phyloP scores from a whole-genome alignment of 2,113 vertebrate species.

The Psilopogon haemacephalus region DNA sequence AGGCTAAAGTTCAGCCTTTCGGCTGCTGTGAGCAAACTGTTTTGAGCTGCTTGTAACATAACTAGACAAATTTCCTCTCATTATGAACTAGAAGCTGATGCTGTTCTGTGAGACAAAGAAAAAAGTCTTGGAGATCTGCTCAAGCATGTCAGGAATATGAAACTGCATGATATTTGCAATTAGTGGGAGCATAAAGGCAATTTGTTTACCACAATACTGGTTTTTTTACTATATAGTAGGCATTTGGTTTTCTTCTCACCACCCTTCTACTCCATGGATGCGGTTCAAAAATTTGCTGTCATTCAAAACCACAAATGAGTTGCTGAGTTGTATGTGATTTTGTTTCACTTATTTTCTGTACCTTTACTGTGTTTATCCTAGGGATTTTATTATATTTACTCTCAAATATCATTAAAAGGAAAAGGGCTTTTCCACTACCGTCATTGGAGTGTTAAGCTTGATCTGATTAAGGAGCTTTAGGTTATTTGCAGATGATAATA shows the following conservation, averaged over 20 bases:
- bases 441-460: background rate
- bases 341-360: background rate
- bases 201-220: background rate
- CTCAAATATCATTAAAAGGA: background rate
- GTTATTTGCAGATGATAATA: background rate
- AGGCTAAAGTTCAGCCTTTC: background rate
- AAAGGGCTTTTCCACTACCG: background rate
- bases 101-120: background rate
- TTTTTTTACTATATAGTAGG: background rate
- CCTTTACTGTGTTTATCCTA: background rate
- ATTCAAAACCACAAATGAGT: background rate
- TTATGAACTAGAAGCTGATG: conserved; percentile 1
- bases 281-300: background rate
- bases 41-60: background rate
- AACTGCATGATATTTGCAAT: conserved; percentile 12
- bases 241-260: background rate
- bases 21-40: background rate
- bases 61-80: background rate
- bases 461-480: background rate
- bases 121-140: background rate
- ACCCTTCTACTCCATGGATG: background rate
- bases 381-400: background rate
- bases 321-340: background rate
- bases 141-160: background rate
- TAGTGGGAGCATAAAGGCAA: conserved; percentile 11